phyloP scores from a whole-genome alignment of 2,113 vertebrate species.

The Peromyscus leucopus region DNA sequence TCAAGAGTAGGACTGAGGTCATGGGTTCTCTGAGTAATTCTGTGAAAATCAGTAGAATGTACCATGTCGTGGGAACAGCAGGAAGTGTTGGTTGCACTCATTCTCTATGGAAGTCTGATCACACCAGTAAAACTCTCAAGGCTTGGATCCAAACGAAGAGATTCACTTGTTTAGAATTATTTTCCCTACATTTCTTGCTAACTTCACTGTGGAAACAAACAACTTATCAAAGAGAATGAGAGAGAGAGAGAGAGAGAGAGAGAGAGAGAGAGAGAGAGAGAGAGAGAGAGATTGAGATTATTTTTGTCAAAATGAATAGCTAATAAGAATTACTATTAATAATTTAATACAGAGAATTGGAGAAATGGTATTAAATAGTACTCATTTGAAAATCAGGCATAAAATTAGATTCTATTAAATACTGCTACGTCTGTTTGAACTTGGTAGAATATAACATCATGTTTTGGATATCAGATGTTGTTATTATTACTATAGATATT shows the following conservation, averaged over 20 bases:
- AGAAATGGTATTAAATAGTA: neutral
- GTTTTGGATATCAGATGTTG: neutral
- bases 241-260: neutral
- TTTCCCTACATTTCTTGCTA: neutral
- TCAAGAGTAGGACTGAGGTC: neutral
- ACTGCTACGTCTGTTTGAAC: neutral
- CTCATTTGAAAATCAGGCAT: slow-evolving; percentile 38
- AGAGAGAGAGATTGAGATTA: neutral
- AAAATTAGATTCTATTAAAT: slow-evolving; percentile 33
- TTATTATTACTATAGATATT: neutral
- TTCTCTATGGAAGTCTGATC: neutral
- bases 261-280: neutral
- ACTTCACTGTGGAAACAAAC: neutral
- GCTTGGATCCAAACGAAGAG: neutral
- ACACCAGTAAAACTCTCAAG: neutral
- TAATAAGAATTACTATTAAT: slow-evolving; percentile 47
- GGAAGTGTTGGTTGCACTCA: neutral
- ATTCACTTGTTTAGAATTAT: neutral
- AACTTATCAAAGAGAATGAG: neutral
- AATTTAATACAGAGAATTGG: neutral
- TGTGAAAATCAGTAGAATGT: neutral
- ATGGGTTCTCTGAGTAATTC: neutral
- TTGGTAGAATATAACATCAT: neutral
- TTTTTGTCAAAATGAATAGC: slow-evolving; percentile 35
- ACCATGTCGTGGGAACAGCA: neutral